Evolutionary conservation across 92 coral and sea anemone genomes (phyloP), one percentile per base, ranked within the genome.

Genomic region (Hydrozoanthus gracilis): DNA sequence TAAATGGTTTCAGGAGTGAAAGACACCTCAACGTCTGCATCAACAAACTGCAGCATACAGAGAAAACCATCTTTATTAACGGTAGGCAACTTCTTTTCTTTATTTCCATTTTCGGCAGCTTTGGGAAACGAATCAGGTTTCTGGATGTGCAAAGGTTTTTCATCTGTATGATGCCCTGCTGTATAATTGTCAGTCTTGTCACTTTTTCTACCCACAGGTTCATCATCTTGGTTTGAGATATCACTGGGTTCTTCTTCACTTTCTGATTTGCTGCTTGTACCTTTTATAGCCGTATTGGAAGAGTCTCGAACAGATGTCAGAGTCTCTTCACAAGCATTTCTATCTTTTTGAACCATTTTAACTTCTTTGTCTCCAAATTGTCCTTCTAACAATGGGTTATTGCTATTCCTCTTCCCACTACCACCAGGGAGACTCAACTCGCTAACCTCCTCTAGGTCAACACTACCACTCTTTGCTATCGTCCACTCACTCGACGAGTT

Each of bases 21-120:
- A 45, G 98, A 91, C 89, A 92, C 98, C 85, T 94, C 98, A 7
- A 94, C 73, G 77, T 95, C 98, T 78, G 87, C 94, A 87, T 95
- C 98, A 18, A 94, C 98, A 1, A 89, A 86, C 47, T 83, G 90
- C 10, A 95, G 82, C 45, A 95, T 51, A 39, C 83, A 51, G 61
- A 95, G 84, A 56, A 92, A 90, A 27, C 88, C 92, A 55, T 90
- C 92, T 11, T 82, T 78, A 48, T 71, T 80, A 12, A 95, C 87
- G 7, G 91, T 68, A 9, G 92, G 94, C 71, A 66, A 9, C 69
- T 44, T 62, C 27, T 14, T 39, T 54, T 48, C 71, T 20, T 50
- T 62, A 77, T 48, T 67, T 62, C 27, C 73, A 76, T 0, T 52
- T 51, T 76, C 47, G 8, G 14, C 45, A 35, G 18, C 58, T 80